Evolutionary conservation across 2,888 invertebrate species (phyloP).

Genomic region (Lepeophtheirus nordmannii): DNA sequence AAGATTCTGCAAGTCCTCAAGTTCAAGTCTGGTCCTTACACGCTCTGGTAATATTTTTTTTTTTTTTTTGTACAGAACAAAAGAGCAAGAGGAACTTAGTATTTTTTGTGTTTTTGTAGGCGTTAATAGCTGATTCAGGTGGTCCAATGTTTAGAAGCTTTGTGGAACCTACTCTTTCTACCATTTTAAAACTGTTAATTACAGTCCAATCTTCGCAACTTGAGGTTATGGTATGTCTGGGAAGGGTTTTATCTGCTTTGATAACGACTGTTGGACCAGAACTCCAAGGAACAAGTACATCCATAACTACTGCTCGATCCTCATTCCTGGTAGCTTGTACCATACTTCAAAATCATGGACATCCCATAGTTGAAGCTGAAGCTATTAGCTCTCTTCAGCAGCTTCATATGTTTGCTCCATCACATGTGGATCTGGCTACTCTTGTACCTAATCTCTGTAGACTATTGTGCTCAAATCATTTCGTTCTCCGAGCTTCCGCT

Average conservation of each 20-base stretch:
- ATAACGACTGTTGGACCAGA: conserved; percentile 98
- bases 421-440: conserved; percentile 78
- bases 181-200: conserved; percentile 73
- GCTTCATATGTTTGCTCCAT: conserved; percentile 88
- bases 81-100: not conserved
- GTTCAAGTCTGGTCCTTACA: conserved; percentile 97
- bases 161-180: conserved; percentile 79
- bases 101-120: conserved; percentile 32
- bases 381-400: conserved; percentile 92
- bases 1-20: conserved; percentile 77
- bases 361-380: conserved; percentile 84
- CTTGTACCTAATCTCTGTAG: conserved; percentile 80
- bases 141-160: conserved; percentile 97
- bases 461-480: conserved; percentile 71
- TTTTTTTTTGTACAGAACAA: not conserved
- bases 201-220: conserved; percentile 61
- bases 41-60: conserved; percentile 45
- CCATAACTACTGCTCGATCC: conserved; percentile 47
- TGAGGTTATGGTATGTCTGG: conserved; percentile 22
- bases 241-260: conserved; percentile 44
- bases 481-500: conserved; percentile 78
- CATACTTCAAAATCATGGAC: conserved; percentile 70
- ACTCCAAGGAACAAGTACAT: conserved; percentile 53
- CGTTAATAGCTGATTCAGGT: conserved; percentile 88
- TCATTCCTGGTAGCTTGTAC: conserved; percentile 86